Conservation (phyloP, 2,113 vertebrate genomes). For the Ailuropoda melanoleuca region DNA sequence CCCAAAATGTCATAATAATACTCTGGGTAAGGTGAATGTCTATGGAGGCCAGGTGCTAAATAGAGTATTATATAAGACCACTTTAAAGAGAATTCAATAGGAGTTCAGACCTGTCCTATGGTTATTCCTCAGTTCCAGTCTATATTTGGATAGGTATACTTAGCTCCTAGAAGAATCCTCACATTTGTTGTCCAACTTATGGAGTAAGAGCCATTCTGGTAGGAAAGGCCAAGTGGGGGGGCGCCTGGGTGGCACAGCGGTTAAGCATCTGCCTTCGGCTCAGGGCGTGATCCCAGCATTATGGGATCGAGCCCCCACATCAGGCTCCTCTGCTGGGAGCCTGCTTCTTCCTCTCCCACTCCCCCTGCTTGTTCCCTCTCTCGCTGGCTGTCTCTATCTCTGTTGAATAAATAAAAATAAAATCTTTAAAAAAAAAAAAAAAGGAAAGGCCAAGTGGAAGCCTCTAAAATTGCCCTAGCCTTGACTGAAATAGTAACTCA, state of each 20-base stretch:
- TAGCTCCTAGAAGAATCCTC: not conserved
- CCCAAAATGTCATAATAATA: not conserved
- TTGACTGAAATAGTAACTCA: not conserved
- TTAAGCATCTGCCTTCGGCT: too few species aligned
- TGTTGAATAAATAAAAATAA: too few species aligned
- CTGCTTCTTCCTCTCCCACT: too few species aligned
- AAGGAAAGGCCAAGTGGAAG: not conserved
- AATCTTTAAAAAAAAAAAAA: too few species aligned
- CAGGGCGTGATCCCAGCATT: too few species aligned
- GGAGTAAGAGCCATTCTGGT: not conserved
- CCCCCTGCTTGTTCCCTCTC: too few species aligned
- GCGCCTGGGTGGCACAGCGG: too few species aligned
- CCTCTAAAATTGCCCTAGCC: not conserved
- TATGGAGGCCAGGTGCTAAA: not conserved
- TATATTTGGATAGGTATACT: not conserved
- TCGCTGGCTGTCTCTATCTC: too few species aligned
- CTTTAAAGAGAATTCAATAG: not conserved
- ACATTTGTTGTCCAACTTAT: not conserved
- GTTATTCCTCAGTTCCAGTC: not conserved
- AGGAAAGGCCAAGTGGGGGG: not conserved
- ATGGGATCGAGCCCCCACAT: too few species aligned
- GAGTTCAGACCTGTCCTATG: not conserved
- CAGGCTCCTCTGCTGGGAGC: too few species aligned
- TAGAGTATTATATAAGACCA: not conserved
- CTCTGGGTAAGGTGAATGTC: not conserved